Base-by-base conservation (phyloP, 2,888 invertebrate genomes). In the Onchidella celtica region DNA sequence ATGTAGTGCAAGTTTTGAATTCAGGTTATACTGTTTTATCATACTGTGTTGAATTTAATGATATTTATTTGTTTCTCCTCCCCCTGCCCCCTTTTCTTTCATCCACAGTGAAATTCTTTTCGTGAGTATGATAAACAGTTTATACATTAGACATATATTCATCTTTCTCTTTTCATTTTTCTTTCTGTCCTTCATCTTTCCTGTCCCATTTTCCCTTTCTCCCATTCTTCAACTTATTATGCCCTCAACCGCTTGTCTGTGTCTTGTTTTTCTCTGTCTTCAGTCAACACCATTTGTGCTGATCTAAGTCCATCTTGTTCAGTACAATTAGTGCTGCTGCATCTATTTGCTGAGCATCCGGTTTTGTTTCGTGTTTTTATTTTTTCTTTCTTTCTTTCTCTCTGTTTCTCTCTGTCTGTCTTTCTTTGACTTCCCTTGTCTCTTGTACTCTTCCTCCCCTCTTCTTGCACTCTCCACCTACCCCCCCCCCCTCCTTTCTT, bases 81-180 rank as follows among this genome's bases (percentile, higher is more conserved):
- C n/a, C n/a, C n/a, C n/a, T n/a, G n/a, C n/a, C n/a, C n/a, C n/a
- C n/a, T n/a, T 70, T 84, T 84, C 40, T 72, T 82, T 87, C 85
- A 85, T 70, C 82, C 74, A 59, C 90, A 93, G 92, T 93, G 82
- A 92, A 93, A 89, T 93, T 91, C 87, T 93, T 93, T 88, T 91
- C 89, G 93, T 93, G 88, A 93, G 92, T 92, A 84, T 79, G 66
- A 29, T 77, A 14, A 34, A 55, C 66, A 77, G 83, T 40, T 63
- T 79, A n/a, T n/a, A n/a, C n/a, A n/a, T n/a, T n/a, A n/a, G n/a
- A n/a, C n/a, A n/a, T 36, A 55, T 47, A 40, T 72, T 55, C 27
- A 29, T 65, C n/a, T 40, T 27, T 29, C 14, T 38, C 29, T 66
- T 66, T 27, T 6, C 2, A 2, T 38, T 4, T 69, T 36, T 69